Percentiles rank a stretch among this genome's conserved stretches.
phyloP scores from a whole-genome alignment of 64 coral and sea anemone genomes.

The Catalaphyllia jardinei region DNA sequence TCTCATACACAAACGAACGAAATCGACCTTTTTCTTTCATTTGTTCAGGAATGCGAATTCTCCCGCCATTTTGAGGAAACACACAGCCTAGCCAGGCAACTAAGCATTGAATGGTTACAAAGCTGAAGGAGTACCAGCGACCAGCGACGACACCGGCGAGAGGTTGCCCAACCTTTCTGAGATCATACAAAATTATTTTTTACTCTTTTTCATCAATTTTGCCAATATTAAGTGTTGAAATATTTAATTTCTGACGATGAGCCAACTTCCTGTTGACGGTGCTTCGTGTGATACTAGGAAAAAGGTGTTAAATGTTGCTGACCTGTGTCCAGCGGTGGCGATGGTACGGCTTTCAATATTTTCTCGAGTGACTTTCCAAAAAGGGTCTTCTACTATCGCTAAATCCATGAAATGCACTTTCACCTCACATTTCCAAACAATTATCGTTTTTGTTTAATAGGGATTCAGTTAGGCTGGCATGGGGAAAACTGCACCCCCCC shows the following conservation, averaged over 20 bases:
- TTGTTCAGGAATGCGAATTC: background rate
- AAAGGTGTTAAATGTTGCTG: background rate
- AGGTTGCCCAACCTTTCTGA: too few species aligned
- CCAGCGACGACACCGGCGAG: too few species aligned
- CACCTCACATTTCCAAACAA: too few species aligned
- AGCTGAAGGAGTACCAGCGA: background rate
- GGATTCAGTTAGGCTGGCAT: too few species aligned
- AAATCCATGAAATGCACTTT: too few species aligned
- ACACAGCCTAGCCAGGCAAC: background rate
- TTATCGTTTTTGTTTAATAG: too few species aligned
- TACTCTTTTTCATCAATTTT: background rate
- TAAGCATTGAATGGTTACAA: slow-evolving; percentile 14
- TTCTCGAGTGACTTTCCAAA: too few species aligned
- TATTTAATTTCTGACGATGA: background rate
- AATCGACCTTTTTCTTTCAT: background rate
- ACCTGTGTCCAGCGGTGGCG: background rate
- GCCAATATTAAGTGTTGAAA: background rate
- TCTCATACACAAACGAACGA: background rate
- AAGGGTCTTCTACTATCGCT: too few species aligned
- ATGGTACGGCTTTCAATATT: background rate
- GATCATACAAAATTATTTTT: background rate
- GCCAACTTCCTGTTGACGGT: background rate
- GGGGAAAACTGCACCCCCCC: too few species aligned
- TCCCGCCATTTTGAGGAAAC: slow-evolving; percentile 11
- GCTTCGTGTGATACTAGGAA: background rate